Evolutionary conservation across 1,140 invertebrate genomes (phyloP).

Genomic region (Lithobius niger): DNA sequence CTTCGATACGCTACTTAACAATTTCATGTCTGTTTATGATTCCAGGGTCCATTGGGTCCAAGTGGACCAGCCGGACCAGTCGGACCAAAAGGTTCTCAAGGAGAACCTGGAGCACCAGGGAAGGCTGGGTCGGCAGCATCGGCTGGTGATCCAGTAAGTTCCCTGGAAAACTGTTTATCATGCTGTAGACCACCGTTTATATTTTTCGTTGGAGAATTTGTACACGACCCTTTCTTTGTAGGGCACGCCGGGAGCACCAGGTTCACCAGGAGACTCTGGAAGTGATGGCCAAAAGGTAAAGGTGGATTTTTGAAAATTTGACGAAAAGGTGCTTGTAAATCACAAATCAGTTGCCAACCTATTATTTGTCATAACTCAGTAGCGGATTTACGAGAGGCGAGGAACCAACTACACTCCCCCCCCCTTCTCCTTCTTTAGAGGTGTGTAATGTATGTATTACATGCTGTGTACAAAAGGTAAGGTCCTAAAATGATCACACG

Average conservation of each 20-base stretch:
- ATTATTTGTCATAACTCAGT: too few relatives aligned
- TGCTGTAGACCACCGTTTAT: not conserved
- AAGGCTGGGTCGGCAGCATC: not conserved
- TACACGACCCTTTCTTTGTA: not conserved
- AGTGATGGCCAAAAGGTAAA: slow-evolving; percentile 13
- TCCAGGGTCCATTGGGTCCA: not conserved
- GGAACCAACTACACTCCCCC: too few relatives aligned
- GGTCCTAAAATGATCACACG: too few relatives aligned
- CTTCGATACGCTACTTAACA: not conserved
- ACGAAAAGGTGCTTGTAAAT: not conserved
- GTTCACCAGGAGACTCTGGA: slow-evolving; percentile 22
- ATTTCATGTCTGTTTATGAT: not conserved
- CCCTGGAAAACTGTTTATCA: not conserved
- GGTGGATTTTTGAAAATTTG: not conserved
- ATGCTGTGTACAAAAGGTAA: too few relatives aligned
- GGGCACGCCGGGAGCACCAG: slow-evolving; percentile 23
- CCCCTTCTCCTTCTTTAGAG: too few relatives aligned
- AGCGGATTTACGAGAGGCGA: too few relatives aligned
- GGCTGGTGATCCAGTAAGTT: slow-evolving; percentile 9
- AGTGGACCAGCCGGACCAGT: not conserved
- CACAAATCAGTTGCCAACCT: not conserved
- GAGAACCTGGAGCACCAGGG: slow-evolving; percentile 5
- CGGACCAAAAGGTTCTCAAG: slow-evolving; percentile 1
- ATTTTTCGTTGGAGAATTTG: too few relatives aligned
- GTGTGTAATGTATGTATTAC: too few relatives aligned